Percentiles rank a stretch among this genome's conserved stretches.
phyloP scores from a whole-genome alignment of 35 echinoderm and acorn worm genomes.

The Strongylocentrotus purpuratus region DNA sequence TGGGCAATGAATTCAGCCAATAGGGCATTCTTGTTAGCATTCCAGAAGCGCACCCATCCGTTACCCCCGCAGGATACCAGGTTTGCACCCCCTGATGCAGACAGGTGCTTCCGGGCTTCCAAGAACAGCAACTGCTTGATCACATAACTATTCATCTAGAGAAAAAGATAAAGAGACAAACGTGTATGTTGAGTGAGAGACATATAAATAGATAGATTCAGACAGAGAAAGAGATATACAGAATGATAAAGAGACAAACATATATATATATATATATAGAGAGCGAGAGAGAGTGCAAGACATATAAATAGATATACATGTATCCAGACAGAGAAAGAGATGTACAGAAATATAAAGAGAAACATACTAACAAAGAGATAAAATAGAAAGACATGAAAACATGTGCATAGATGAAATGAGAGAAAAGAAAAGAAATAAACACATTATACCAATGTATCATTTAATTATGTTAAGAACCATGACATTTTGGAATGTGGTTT shows the following conservation, averaged over 20 bases:
- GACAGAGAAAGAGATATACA: not conserved
- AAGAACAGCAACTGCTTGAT: conserved; percentile 81
- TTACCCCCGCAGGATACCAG: conserved; percentile 92
- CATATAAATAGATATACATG: not conserved
- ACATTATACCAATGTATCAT: too few relatives aligned
- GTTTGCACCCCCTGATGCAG: conserved; percentile 64
- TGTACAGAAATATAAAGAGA: too few relatives aligned
- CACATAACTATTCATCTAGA: conserved; percentile 63
- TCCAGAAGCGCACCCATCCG: conserved; percentile 96
- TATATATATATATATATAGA: too few relatives aligned
- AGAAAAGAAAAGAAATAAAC: too few relatives aligned
- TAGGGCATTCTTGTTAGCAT: conserved; percentile 66
- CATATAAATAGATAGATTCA: not conserved
- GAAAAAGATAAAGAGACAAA: not conserved
- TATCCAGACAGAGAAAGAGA: not conserved
- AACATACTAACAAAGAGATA: too few relatives aligned
- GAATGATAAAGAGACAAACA: not conserved
- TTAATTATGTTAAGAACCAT: too few relatives aligned
- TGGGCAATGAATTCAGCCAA: conserved; percentile 87
- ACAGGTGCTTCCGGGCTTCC: conserved; percentile 65
- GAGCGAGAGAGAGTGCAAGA: not conserved
- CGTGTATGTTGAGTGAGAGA: not conserved
- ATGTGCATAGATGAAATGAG: too few relatives aligned
- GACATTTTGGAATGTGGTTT: too few relatives aligned
- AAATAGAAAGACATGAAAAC: too few relatives aligned